Base-by-base conservation (phyloP, 1,140 invertebrate genomes). In the Dreissena polymorpha region DNA sequence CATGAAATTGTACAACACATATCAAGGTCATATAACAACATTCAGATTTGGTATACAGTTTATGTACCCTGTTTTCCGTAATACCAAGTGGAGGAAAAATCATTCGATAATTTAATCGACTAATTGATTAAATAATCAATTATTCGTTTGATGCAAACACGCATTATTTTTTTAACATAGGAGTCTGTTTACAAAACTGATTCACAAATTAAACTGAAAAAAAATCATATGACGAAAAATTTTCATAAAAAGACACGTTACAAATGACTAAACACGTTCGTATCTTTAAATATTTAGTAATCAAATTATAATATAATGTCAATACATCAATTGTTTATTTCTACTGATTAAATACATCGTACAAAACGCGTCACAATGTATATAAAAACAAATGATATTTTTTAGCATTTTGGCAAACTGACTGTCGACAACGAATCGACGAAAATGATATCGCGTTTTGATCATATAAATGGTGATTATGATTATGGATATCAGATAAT, bases 41-140 rank as follows among this genome's bases (percentile, higher is more conserved):
- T 51, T 65, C 14, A 80, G 60, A 53, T 67, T 80, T 80, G 65
- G 78, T 64, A 63, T 80, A 63, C 69, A 64, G 78, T 71, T 72
- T 63, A 63, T 72, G 72, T 80, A 80, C 78, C 78, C 78, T 80
- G 78, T 72, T 72, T 16, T 71, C 78, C 78, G 78, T 80, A 80
- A 80, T 80, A 80, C 78, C 78, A 80, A 71, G 3, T 25, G 51
- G 16, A 39, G n/a, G 7, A 57, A 5, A 50, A 29, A 57, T 8
- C 6, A 18, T 18, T 25, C 13, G 39, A 49, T 0, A 49, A 51
- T 29, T 39, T 25, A 13, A 14, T 13, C 16, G 10, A 16, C 13
- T 51, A 18, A 49, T 29, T 13, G 29, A 21, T n/a, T 14, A 55
- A 13, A 73, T 60, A 23, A 23, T 57, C 6, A 23, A 23, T 12